Base-by-base conservation (phyloP, 2,888 invertebrate genomes). In the Autographa gamma region DNA sequence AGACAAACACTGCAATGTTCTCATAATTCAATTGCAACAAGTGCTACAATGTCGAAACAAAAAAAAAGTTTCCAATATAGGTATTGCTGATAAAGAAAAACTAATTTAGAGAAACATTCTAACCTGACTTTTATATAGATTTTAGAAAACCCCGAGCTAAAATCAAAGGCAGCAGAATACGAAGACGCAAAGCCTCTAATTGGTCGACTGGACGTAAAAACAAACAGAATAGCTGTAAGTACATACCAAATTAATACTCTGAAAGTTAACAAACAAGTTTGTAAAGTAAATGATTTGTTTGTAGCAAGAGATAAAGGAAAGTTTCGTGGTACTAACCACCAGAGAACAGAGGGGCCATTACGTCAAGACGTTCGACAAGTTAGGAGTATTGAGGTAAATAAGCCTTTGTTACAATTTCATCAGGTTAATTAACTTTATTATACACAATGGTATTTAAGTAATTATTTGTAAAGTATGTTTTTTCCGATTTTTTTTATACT, bases 301-400 rank as follows among this genome's bases (percentile, higher is more conserved):
- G 62, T 76, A 95, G 94, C 91, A 92, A 93, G 95, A 95, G 89
- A 89, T 95, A 88, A 94, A 93, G 79, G 95, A 95, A 88, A 95
- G 95, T 89, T 93, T 94, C 76, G 94, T 94, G 38, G 70, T 93
- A 43, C 74, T 93, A 62, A 86, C 73, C 48, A 86, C 87, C 48
- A 86, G 83, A 34, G 86, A 89, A 66, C 85, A 91, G 76, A 85
- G 84, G 67, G 67, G 63, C 19, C 85, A 91, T 63, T 93, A 92
- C 78, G 72, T 86, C 59, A 81, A 81, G 73, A 84, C 89, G 59
- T 94, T 94, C 82, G 86, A 93, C 52, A 89, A 87, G 74, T 86
- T 95, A 58, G 93, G 94, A 14, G 84, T 94, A 70, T 84, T 94
- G 88, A 93, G 93, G 95, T 93, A 82, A 87, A 71, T 73, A 64